Evolutionary conservation across 92 coral and sea anemone species (phyloP).

Genomic region (Nematostella vectensis): DNA sequence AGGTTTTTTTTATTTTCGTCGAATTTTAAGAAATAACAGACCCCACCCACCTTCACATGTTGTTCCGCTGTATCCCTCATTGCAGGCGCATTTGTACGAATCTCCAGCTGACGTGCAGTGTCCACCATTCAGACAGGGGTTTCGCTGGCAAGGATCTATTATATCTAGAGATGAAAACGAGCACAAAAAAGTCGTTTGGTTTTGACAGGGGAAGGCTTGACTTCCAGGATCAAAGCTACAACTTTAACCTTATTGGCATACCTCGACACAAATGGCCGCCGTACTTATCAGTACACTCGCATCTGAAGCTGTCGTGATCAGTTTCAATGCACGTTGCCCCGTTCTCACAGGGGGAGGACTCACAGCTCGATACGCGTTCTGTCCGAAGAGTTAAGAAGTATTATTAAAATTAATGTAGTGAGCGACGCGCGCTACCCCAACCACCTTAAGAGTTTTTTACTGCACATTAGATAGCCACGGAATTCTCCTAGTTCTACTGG

Average conservation of each 20-base stretch:
- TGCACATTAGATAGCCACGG: too few species aligned
- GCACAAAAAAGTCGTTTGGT: background rate
- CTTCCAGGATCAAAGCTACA: background rate
- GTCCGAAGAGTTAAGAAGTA: too few species aligned
- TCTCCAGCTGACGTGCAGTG: slow-evolving; percentile 47
- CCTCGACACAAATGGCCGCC: slow-evolving; percentile 77
- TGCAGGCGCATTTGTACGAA: slow-evolving; percentile 60
- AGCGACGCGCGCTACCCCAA: too few species aligned
- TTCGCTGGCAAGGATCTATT: slow-evolving; percentile 42
- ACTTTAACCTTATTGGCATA: slow-evolving; percentile 7
- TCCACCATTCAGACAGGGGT: slow-evolving; percentile 81
- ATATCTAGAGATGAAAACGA: too few species aligned
- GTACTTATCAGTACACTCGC: slow-evolving; percentile 60
- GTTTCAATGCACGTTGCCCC: slow-evolving; percentile 76
- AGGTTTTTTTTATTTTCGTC: too few species aligned
- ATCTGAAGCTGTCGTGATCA: slow-evolving; percentile 48
- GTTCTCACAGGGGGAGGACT: slow-evolving; percentile 70
- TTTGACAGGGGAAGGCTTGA: background rate
- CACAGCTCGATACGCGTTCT: slow-evolving; percentile 75
- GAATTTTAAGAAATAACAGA: too few species aligned
- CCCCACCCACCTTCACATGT: slow-evolving; percentile 97
- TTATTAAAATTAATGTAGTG: too few species aligned
- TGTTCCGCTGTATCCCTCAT: slow-evolving; percentile 55
- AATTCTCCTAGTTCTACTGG: too few species aligned
- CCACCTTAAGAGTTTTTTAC: too few species aligned